phyloP scores from a whole-genome alignment of 2,113 vertebrate genomes.

The Lepus timidus region DNA sequence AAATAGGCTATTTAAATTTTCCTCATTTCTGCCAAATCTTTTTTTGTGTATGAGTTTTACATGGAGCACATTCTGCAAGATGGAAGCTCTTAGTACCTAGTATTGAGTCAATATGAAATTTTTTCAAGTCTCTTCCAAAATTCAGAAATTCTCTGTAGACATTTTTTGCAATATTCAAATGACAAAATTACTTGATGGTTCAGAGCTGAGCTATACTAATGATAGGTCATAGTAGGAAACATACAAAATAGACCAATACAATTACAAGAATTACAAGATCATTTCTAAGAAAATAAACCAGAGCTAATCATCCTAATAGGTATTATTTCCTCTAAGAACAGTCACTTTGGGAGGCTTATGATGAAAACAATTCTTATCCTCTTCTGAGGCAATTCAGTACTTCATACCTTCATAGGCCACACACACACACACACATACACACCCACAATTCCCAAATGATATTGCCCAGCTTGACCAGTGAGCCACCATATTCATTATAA shows the following conservation, averaged over 20 bases:
- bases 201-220: background rate
- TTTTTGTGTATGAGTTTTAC: slow-evolving; percentile 34
- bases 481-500: slow-evolving; percentile 26
- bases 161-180: slow-evolving; percentile 50
- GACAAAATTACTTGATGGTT: slow-evolving; percentile 8
- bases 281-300: slow-evolving; percentile 20
- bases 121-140: slow-evolving; percentile 39
- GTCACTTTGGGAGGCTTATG: slow-evolving; percentile 19
- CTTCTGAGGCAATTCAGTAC: background rate
- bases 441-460: background rate
- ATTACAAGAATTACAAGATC: background rate
- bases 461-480: background rate
- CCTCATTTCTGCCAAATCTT: slow-evolving; percentile 15
- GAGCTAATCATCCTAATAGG: slow-evolving; percentile 12
- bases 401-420: background rate
- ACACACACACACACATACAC: background rate
- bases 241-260: slow-evolving; percentile 42
- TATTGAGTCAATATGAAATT: background rate
- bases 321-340: background rate
- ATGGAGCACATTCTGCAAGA: background rate
- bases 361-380: background rate
- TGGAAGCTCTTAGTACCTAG: slow-evolving; percentile 22
- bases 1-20: background rate
- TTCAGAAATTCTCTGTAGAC: background rate
- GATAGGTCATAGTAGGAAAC: background rate